Evolutionary conservation across 1,140 invertebrate genomes (phyloP).

Genomic region (Trichogramma pretiosum): DNA sequence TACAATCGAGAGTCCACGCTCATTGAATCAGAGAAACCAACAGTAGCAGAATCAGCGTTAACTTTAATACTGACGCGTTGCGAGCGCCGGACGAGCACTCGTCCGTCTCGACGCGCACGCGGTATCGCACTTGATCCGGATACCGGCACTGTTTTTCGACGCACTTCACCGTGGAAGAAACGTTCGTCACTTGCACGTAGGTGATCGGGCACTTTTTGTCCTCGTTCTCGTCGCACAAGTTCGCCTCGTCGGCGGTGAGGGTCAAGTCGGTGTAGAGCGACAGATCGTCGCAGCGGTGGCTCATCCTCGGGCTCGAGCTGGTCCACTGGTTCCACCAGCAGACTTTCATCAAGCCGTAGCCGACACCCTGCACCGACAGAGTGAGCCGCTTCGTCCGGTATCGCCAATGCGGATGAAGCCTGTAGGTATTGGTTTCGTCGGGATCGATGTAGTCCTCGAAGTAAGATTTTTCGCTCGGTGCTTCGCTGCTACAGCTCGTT

Average conservation of each 20-base stretch:
- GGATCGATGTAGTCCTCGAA: conserved; percentile 29
- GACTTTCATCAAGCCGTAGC: conserved; percentile 29
- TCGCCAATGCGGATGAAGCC: conserved; percentile 26
- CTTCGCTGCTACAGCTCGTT: conserved; percentile 7
- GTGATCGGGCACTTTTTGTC: conserved; percentile 21
- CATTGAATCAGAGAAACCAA: too few relatives aligned
- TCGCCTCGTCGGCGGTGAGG: neutral
- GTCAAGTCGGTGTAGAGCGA: neutral
- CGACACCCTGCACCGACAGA: conserved; percentile 27
- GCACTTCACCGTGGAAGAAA: too few relatives aligned
- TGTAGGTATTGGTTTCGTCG: conserved; percentile 23
- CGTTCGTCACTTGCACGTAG: conserved; percentile 24
- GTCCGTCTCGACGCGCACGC: conserved; percentile 23
- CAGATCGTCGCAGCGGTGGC: conserved; percentile 4
- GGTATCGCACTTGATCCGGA: conserved; percentile 30
- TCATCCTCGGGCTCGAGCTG: neutral
- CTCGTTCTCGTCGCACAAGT: conserved; percentile 4
- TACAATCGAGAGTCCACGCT: too few relatives aligned
- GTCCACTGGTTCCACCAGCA: conserved; percentile 26
- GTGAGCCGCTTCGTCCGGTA: conserved; percentile 19
- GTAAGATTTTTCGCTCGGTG: conserved; percentile 17
- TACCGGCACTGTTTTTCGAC: conserved; percentile 23
- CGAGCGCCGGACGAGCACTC: too few relatives aligned
- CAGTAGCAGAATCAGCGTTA: neutral
- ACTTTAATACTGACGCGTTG: too few relatives aligned